phyloP scores from a whole-genome alignment of 2,113 vertebrate genomes.

The Poecilia latipinna region DNA sequence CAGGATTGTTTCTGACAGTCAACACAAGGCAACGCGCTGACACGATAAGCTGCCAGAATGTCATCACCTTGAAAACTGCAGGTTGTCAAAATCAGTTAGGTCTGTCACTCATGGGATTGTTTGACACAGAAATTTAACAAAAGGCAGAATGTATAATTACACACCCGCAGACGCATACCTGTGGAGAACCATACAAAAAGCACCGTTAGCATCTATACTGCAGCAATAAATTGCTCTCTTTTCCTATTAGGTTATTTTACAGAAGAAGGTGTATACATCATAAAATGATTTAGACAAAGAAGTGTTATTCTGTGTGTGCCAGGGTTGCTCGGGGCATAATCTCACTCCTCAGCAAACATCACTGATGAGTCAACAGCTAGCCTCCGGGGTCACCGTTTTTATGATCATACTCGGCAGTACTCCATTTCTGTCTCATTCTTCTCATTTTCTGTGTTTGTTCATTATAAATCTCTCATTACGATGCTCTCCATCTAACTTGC shows the following conservation, averaged over 20 bases:
- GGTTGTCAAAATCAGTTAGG: constrained; percentile 23
- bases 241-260: constrained; percentile 17
- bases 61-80: constrained; percentile 18
- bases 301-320: constrained; percentile 37
- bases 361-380: constrained; percentile 67
- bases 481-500: constrained; percentile 39
- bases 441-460: constrained; percentile 37
- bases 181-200: neutral
- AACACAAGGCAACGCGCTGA: neutral
- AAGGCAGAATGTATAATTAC: constrained; percentile 4
- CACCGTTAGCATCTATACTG: neutral
- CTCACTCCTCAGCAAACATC: constrained; percentile 56
- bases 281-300: constrained; percentile 29
- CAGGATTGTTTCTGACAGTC: constrained; percentile 1
- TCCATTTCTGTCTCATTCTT: constrained; percentile 17
- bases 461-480: constrained; percentile 65
- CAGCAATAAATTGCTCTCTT: neutral
- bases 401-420: constrained; percentile 44
- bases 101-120: constrained; percentile 13
- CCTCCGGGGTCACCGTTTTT: constrained; percentile 50
- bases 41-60: constrained; percentile 16
- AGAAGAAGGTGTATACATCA: neutral
- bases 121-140: constrained; percentile 3
- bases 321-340: constrained; percentile 34
- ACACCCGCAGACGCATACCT: neutral